Percentiles rank a stretch among this genome's conserved stretches.
Conservation (phyloP, 2,888 invertebrate species). For the Trissonchulus sp. region DNA sequence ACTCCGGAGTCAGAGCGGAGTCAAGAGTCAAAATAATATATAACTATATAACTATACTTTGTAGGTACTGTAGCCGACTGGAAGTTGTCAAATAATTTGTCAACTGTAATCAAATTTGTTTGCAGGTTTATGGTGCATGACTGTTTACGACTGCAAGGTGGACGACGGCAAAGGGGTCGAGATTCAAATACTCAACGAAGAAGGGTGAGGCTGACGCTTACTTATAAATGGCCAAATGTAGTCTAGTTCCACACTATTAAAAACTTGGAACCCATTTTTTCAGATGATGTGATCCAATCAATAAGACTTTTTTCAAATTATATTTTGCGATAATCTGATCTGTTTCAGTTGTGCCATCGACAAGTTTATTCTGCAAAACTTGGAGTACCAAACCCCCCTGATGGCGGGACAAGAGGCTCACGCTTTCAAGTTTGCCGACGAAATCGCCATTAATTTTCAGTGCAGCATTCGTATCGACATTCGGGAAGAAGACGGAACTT, state of each 20-base stretch:
- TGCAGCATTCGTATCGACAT: slow-evolving; percentile 47
- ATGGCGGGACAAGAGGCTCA: slow-evolving; percentile 48
- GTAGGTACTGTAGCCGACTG: too few species aligned
- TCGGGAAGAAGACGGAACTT: slow-evolving; percentile 41
- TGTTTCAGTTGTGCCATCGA: slow-evolving; percentile 45
- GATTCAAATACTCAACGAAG: slow-evolving; percentile 43
- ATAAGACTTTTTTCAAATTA: too few species aligned
- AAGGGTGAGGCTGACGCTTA: too few species aligned
- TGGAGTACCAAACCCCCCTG: slow-evolving; percentile 44
- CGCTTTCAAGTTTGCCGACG: slow-evolving; percentile 49
- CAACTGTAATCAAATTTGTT: too few species aligned
- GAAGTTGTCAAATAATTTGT: too few species aligned
- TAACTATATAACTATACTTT: too few species aligned
- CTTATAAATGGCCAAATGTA: neutral
- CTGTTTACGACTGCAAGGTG: slow-evolving; percentile 48
- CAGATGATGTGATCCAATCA: too few species aligned
- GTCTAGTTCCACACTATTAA: too few species aligned
- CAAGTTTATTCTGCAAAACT: slow-evolving; percentile 45
- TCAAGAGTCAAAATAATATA: too few species aligned
- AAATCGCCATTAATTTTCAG: slow-evolving; percentile 49
- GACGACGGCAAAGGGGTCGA: slow-evolving; percentile 46
- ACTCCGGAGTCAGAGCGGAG: too few species aligned
- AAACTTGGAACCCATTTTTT: neutral
- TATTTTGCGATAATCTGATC: too few species aligned
- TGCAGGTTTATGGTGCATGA: slow-evolving; percentile 49